phyloP scores from a whole-genome alignment of 2,797 vertebrate genomes.

The Tragelaphus eurycerus region DNA sequence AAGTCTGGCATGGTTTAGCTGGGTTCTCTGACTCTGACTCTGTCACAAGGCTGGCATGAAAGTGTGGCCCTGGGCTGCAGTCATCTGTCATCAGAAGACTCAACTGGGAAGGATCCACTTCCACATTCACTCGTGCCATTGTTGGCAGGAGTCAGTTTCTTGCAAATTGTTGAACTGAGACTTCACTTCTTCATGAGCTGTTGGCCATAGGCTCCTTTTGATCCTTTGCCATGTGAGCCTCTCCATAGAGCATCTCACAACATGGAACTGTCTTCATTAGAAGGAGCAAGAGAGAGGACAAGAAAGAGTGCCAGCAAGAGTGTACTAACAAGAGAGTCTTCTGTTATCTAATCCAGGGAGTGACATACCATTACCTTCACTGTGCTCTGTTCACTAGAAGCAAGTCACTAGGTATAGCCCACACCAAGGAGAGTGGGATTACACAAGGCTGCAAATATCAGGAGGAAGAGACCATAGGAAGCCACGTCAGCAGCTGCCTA shows the following conservation, averaged over 20 bases:
- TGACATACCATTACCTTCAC: background rate
- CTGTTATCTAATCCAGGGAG: background rate
- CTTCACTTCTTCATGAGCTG: background rate
- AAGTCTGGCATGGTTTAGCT: background rate
- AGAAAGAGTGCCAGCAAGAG: background rate
- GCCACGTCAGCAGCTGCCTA: accelerated
- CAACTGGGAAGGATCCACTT: background rate
- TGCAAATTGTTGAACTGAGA: background rate
- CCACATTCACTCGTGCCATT: background rate
- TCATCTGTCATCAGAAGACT: background rate
- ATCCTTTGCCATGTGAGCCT: background rate
- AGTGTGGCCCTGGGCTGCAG: background rate
- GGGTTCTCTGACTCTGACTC: background rate
- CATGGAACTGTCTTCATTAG: background rate
- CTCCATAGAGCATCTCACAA: background rate
- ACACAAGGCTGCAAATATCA: background rate
- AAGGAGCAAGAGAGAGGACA: background rate
- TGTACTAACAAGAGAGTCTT: background rate
- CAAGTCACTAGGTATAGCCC: background rate
- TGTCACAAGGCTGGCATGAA: background rate
- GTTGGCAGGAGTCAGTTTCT: background rate
- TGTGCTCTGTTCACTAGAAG: background rate
- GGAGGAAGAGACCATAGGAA: background rate
- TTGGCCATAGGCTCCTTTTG: background rate
- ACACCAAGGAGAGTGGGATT: background rate